These are phyloP conservation scores for Forbesichthys papilliferus DNA, from an alignment of 2,113 vertebrate species.

Conservation along the genomic window DNA sequence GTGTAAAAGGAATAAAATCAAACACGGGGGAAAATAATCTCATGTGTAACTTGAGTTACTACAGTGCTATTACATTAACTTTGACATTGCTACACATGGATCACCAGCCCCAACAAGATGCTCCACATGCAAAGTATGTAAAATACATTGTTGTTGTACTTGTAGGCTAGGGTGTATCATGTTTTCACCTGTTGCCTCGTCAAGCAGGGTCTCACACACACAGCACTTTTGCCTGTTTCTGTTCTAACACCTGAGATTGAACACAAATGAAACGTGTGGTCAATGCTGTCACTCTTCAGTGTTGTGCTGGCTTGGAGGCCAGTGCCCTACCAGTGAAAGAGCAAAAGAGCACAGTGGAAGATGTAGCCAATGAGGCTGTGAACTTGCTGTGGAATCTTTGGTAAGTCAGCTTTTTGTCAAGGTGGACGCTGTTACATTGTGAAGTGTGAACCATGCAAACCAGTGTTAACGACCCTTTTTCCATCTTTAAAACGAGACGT, in stretches of 20 bases:
- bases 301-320: slow-evolving; percentile 81
- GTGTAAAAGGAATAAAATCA: no score
- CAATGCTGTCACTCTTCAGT: slow-evolving; percentile 68
- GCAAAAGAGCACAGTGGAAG: slow-evolving; percentile 80
- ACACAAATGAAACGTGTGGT: background rate
- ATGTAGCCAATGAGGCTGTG: slow-evolving; percentile 89
- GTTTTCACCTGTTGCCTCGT: background rate
- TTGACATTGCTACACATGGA: no score
- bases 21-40: background rate
- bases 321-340: slow-evolving; percentile 62
- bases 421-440: no score
- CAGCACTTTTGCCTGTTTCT: background rate
- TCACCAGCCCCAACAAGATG: no score
- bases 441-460: no score
- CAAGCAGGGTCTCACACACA: background rate
- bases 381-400: slow-evolving; percentile 96
- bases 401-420: slow-evolving; percentile 68
- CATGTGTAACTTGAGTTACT: background rate
- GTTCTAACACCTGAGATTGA: background rate
- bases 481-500: no score
- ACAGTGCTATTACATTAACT: background rate
- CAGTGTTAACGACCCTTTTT: no score
- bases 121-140: no score
- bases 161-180: background rate
- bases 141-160: background rate